Evolutionary conservation across 2,113 vertebrate genomes (phyloP).

Genomic region (Oncorhynchus gorbuscha): DNA sequence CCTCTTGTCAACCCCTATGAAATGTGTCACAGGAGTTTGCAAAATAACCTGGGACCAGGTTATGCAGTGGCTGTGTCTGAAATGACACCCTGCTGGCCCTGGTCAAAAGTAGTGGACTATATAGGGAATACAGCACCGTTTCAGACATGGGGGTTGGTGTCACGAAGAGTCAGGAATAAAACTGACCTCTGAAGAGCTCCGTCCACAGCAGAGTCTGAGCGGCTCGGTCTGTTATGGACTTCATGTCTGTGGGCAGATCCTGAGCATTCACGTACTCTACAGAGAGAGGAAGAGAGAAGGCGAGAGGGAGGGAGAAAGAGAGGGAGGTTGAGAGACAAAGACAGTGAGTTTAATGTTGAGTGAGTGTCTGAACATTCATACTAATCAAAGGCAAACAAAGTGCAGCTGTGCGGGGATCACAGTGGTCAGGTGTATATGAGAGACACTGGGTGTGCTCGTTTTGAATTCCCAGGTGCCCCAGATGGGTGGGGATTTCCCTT

Average conservation of each 20-base stretch:
- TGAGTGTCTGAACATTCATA: no score
- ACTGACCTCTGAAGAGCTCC: conserved; percentile 84
- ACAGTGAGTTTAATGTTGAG: neutral
- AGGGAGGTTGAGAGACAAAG: neutral
- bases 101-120: no score
- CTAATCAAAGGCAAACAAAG: no score
- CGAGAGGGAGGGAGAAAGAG: no score
- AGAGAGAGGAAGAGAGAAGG: conserved; percentile 2
- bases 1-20: no score
- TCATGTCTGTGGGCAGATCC: conserved; percentile 78
- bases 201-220: conserved; percentile 91
- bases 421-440: no score
- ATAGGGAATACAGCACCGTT: neutral
- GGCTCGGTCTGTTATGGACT: conserved; percentile 83
- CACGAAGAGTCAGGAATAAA: neutral
- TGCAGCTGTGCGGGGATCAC: no score
- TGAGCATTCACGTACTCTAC: conserved; percentile 85
- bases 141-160: neutral
- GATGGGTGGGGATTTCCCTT: no score
- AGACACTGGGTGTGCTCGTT: no score
- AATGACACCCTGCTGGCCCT: no score
- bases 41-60: neutral
- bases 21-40: no score
- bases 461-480: no score
- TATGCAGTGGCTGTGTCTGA: neutral